phyloP scores from a whole-genome alignment of 30 jellyfish, hydroid and myxozoan genomes.

The Hydra vulgaris region DNA sequence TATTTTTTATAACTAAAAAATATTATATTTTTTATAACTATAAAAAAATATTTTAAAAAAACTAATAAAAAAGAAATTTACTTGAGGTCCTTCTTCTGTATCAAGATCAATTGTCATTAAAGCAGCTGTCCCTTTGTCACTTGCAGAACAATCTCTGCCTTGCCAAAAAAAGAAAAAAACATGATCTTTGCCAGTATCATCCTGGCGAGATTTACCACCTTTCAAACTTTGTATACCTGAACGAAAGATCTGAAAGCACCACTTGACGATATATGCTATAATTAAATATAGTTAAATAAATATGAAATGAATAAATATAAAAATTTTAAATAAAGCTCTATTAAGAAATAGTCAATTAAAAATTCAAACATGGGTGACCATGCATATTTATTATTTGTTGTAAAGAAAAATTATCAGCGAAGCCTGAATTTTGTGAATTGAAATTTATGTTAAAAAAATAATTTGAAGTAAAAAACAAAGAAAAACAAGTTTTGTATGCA shows the following conservation, averaged over 20 bases:
- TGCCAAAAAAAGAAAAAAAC: constrained; percentile 89
- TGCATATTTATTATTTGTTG: too few species aligned
- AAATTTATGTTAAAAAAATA: too few species aligned
- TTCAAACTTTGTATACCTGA: constrained; percentile 77
- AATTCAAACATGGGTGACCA: too few species aligned
- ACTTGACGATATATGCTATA: constrained; percentile 72
- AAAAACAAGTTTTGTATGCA: too few species aligned
- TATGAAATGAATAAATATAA: neutral
- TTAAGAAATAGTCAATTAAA: too few species aligned
- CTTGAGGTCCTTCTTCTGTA: constrained; percentile 98
- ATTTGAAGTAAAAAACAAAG: too few species aligned
- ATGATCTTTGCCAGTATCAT: constrained; percentile 83
- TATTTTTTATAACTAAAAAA: too few species aligned
- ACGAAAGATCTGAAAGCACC: constrained; percentile 87
- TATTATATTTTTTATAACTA: too few species aligned
- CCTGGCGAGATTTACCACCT: constrained; percentile 93
- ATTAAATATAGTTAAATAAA: neutral
- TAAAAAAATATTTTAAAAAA: too few species aligned
- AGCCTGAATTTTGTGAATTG: too few species aligned
- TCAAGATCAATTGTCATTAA: constrained; percentile 90
- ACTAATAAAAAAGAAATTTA: neutral
- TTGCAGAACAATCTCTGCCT: constrained; percentile 91
- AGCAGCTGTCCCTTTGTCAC: constrained; percentile 96
- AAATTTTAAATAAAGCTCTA: too few species aligned
- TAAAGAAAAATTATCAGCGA: too few species aligned